A percentile compares a stretch with the other conserved stretches of the same genome.
Evolutionary conservation across 2,113 vertebrate genomes (phyloP).

Genomic region (Nibea coibor): DNA sequence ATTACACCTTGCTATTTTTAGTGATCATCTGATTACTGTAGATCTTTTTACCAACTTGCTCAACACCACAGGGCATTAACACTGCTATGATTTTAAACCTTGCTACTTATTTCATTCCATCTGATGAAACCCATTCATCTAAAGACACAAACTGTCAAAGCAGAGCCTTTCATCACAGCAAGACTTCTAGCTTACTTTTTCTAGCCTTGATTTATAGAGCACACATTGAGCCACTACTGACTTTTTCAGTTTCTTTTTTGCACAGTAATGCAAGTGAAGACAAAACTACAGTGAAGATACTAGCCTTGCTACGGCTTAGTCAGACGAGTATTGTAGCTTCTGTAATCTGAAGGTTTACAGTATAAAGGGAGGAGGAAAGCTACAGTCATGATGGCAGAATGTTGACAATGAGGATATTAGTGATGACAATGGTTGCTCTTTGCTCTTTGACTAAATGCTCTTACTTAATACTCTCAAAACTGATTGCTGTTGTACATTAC

Average conservation of each 20-base stretch:
- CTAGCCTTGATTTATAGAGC: constrained; percentile 38
- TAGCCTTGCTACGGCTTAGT: background rate
- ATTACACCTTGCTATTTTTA: background rate
- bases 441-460: background rate
- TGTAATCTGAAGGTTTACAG: background rate
- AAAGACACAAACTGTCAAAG: constrained; percentile 61
- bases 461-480: background rate
- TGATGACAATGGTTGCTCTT: background rate
- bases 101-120: constrained; percentile 35
- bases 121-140: constrained; percentile 61
- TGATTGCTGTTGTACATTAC: background rate
- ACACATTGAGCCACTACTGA: constrained; percentile 33
- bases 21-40: constrained; percentile 12
- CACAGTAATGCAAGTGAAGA: constrained; percentile 21
- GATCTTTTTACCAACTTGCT: background rate
- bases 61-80: constrained; percentile 8
- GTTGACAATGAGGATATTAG: background rate
- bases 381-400: background rate
- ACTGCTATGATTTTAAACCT: constrained; percentile 13
- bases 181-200: constrained; percentile 34
- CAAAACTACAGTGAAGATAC: background rate
- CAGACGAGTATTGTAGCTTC: background rate
- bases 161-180: constrained; percentile 49
- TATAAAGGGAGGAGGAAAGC: background rate
- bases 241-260: constrained; percentile 17